Percentiles rank a stretch among this genome's conserved stretches.
Evolutionary conservation across 2,888 invertebrate species (phyloP).

Genomic region (Watsonalla binaria): DNA sequence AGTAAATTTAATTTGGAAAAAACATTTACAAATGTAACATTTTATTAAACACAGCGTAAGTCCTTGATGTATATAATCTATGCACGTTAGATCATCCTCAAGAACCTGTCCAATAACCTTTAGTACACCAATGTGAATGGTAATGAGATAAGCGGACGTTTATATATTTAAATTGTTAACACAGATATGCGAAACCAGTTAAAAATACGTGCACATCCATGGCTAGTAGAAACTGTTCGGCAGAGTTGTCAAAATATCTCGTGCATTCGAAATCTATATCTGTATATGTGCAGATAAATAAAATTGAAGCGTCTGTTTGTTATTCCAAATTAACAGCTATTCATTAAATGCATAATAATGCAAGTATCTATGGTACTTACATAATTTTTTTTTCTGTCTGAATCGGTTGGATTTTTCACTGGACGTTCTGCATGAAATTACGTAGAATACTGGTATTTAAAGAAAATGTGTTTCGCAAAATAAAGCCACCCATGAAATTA

Average conservation of each 20-base stretch:
- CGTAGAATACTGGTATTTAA: too few species aligned
- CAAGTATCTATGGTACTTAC: too few species aligned
- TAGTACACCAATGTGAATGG: slow-evolving; percentile 26
- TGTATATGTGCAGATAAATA: too few species aligned
- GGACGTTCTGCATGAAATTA: too few species aligned
- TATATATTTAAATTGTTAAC: slow-evolving; percentile 4
- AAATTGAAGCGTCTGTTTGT: too few species aligned
- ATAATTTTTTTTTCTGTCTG: too few species aligned
- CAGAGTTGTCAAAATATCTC: background rate
- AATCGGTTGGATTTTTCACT: too few species aligned
- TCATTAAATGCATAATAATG: too few species aligned
- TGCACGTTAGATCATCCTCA: slow-evolving; percentile 64
- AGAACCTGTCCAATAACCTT: slow-evolving; percentile 56
- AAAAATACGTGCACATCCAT: background rate
- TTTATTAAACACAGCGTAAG: slow-evolving; percentile 11
- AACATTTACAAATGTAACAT: background rate
- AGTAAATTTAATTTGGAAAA: background rate
- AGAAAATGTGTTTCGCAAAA: too few species aligned
- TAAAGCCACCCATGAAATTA: too few species aligned
- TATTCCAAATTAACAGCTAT: too few species aligned
- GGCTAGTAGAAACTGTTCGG: background rate
- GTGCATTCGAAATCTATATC: background rate
- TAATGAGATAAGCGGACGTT: slow-evolving; percentile 24
- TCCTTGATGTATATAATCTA: slow-evolving; percentile 58
- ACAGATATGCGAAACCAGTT: background rate